phyloP scores from a whole-genome alignment of 2,797 vertebrate species.

The Tokudaia tokunoshimensis region DNA sequence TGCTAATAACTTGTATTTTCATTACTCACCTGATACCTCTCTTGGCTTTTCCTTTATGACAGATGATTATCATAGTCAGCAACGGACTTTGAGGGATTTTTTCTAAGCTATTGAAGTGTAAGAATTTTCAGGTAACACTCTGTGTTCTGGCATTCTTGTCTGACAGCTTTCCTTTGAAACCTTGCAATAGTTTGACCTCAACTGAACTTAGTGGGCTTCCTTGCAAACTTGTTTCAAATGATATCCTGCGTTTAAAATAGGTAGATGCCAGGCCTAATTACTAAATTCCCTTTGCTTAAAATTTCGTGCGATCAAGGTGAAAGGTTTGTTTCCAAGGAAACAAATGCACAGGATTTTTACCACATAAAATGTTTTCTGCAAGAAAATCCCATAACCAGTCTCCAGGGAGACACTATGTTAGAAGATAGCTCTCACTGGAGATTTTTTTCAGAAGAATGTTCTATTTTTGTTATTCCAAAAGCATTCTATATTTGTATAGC shows the following conservation, averaged over 20 bases:
- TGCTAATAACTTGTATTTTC: slow-evolving; percentile 41
- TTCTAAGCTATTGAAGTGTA: neutral
- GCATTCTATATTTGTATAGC: neutral
- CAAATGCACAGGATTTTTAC: slow-evolving; percentile 83
- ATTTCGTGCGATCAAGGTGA: slow-evolving; percentile 84
- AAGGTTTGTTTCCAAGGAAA: slow-evolving; percentile 92
- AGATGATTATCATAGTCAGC: slow-evolving; percentile 19
- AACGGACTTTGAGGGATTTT: slow-evolving; percentile 17
- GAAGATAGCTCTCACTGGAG: slow-evolving; percentile 58
- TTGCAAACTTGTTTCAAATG: slow-evolving; percentile 68
- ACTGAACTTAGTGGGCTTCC: slow-evolving; percentile 34
- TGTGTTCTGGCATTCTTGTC: neutral
- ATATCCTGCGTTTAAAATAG: slow-evolving; percentile 85
- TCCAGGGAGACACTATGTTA: slow-evolving; percentile 72
- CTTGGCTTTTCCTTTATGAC: neutral
- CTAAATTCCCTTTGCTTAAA: slow-evolving; percentile 83
- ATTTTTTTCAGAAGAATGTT: slow-evolving; percentile 57
- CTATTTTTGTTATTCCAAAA: slow-evolving; percentile 29
- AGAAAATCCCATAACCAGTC: slow-evolving; percentile 81
- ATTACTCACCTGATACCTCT: neutral
- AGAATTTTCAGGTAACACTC: slow-evolving; percentile 7
- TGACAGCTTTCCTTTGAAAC: slow-evolving; percentile 70
- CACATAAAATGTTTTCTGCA: slow-evolving; percentile 81
- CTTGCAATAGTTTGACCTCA: slow-evolving; percentile 61
- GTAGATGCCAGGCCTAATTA: slow-evolving; percentile 83